These are phyloP conservation scores for Chromis chromis DNA, from an alignment of 2,797 vertebrate genomes.

Conservation along the genomic window DNA sequence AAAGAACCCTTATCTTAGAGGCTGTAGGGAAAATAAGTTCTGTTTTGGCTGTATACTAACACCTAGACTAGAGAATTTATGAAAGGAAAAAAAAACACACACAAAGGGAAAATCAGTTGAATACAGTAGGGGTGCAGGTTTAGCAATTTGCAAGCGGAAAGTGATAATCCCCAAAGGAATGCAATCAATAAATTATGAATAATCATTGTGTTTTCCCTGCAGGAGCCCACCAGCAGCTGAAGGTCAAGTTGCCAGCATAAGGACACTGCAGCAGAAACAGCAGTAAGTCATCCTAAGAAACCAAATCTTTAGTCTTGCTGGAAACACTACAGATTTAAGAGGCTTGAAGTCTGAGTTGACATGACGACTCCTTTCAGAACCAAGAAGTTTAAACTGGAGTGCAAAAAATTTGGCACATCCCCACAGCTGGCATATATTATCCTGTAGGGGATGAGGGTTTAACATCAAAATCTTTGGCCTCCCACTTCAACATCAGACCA, in stretches of 20 bases:
- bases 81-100: not conserved
- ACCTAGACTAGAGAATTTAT: conserved; percentile 25
- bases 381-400: too few species aligned
- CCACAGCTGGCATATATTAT: too few species aligned
- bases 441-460: not conserved
- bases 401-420: too few species aligned
- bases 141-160: not conserved
- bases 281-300: conserved; percentile 14
- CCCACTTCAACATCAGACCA: too few species aligned
- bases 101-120: not conserved
- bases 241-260: conserved; percentile 39
- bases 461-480: not conserved
- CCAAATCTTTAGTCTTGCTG: not conserved
- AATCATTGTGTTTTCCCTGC: not conserved
- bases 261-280: conserved; percentile 47
- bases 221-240: conserved; percentile 24
- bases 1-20: not conserved
- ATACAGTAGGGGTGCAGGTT: not conserved
- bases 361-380: too few species aligned
- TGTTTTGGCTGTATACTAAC: not conserved
- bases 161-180: not conserved
- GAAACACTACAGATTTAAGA: conserved; percentile 2
- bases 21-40: not conserved
- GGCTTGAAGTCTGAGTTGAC: too few species aligned
- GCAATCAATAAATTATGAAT: conserved; percentile 4